A percentile compares a stretch with the other conserved stretches of the same genome.
Evolutionary conservation across 2,888 invertebrate genomes (phyloP).

Genomic region (Dryococelus australis): DNA sequence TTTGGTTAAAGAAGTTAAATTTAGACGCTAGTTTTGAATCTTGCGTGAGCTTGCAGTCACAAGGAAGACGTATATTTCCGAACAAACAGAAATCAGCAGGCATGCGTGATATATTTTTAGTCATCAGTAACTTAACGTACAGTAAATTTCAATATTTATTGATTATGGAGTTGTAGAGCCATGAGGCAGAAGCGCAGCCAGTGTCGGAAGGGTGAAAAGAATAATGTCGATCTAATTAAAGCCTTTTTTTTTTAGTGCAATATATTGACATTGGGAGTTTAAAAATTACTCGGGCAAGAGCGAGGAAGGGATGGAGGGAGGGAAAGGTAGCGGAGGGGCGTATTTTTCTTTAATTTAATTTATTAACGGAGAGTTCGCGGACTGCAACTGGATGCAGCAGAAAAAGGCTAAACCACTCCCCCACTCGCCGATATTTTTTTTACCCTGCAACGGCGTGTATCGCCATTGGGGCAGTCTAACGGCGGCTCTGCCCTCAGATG

Average conservation of each 20-base stretch:
- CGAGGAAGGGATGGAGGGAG: not conserved
- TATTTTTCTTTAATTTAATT: constrained; percentile 16
- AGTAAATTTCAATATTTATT: constrained; percentile 9
- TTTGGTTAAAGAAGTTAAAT: too few relatives aligned
- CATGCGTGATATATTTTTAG: not conserved
- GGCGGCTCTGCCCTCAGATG: not conserved
- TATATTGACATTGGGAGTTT: constrained; percentile 6
- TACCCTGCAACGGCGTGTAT: not conserved
- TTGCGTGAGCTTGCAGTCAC: too few relatives aligned
- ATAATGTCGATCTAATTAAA: constrained; percentile 5
- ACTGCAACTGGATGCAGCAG: constrained; percentile 16
- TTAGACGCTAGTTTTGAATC: too few relatives aligned
- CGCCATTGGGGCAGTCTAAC: not conserved
- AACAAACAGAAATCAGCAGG: too few relatives aligned
- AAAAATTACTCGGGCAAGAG: not conserved
- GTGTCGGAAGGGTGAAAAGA: not conserved
- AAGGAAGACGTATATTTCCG: too few relatives aligned
- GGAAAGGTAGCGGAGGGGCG: not conserved
- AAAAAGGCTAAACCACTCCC: not conserved
- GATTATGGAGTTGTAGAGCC: not conserved
- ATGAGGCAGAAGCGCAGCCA: not conserved
- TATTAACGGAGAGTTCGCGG: constrained; percentile 2
- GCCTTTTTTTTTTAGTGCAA: constrained; percentile 7
- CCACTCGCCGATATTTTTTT: not conserved
- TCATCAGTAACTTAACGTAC: not conserved